Conservation (phyloP, 1,140 invertebrate genomes). For the Penaeus indicus region DNA sequence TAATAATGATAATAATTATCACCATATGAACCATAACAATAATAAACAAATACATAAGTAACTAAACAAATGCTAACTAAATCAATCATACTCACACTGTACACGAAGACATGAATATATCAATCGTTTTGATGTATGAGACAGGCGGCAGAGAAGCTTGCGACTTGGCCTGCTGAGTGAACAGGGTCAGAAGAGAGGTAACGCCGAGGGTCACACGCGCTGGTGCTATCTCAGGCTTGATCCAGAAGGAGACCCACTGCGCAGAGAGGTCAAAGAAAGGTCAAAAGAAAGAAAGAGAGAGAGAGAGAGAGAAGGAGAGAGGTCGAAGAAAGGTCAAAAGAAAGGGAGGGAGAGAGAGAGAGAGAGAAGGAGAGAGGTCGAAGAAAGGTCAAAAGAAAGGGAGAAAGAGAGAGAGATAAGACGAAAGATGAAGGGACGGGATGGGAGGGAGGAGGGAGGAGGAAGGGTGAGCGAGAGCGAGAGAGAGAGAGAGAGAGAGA, state of each 20-base stretch:
- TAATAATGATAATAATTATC: no score
- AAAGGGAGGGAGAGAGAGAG: no score
- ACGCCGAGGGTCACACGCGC: constrained; percentile 39
- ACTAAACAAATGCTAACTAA: neutral
- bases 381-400: no score
- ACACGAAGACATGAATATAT: constrained; percentile 46
- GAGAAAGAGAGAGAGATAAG: no score
- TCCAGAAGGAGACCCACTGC: constrained; percentile 48
- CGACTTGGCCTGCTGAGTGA: constrained; percentile 38
- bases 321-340: no score
- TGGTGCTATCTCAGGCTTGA: constrained; percentile 33
- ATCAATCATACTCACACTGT: constrained; percentile 27
- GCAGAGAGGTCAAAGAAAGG: neutral
- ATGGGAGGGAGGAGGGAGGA: no score
- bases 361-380: no score
- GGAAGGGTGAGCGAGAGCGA: no score
- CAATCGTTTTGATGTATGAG: constrained; percentile 37
- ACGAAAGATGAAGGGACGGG: no score
- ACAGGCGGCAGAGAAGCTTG: constrained; percentile 41
- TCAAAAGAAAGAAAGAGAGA: neutral
- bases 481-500: no score
- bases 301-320: no score
- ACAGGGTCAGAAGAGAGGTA: constrained; percentile 25
- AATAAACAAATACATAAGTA: neutral
- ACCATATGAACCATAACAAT: no score